Percentiles rank a stretch among this genome's conserved stretches.
These are phyloP conservation scores for Ataeniobius toweri DNA, from an alignment of 2,797 vertebrate species.

Conservation along the genomic window DNA sequence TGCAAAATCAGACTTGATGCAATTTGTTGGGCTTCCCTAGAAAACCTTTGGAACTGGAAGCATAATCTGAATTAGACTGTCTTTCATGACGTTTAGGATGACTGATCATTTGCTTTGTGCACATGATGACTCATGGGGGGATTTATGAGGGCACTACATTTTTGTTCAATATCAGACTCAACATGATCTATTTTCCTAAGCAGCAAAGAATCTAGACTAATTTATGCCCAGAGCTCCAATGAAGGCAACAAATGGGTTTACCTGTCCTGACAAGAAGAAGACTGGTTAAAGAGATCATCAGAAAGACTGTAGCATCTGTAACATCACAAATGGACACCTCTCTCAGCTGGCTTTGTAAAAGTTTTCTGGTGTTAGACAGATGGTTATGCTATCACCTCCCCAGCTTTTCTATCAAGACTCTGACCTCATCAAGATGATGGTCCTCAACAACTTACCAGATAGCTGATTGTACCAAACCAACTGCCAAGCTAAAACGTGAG, in stretches of 20 bases:
- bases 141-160: not conserved
- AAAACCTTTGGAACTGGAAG: not conserved
- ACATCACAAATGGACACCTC: not conserved
- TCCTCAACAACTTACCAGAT: not conserved
- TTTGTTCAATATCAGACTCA: not conserved
- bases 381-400: not conserved
- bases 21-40: not conserved
- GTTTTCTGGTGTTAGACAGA: not conserved
- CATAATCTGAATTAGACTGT: not conserved
- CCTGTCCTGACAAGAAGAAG: not conserved
- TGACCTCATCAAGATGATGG: not conserved
- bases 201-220: not conserved
- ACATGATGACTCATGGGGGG: not conserved
- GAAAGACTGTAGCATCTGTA: not conserved
- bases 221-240: not conserved
- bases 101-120: not conserved
- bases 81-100: not conserved
- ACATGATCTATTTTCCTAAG: not conserved
- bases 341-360: not conserved
- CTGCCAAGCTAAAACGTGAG: not conserved
- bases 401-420: not conserved
- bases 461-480: not conserved
- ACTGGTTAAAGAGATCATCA: not conserved
- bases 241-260: not conserved
- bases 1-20: not conserved